These are phyloP conservation scores for Zaprionus africanus DNA, from an alignment of 1,140 invertebrate genomes.

Conservation along the genomic window DNA sequence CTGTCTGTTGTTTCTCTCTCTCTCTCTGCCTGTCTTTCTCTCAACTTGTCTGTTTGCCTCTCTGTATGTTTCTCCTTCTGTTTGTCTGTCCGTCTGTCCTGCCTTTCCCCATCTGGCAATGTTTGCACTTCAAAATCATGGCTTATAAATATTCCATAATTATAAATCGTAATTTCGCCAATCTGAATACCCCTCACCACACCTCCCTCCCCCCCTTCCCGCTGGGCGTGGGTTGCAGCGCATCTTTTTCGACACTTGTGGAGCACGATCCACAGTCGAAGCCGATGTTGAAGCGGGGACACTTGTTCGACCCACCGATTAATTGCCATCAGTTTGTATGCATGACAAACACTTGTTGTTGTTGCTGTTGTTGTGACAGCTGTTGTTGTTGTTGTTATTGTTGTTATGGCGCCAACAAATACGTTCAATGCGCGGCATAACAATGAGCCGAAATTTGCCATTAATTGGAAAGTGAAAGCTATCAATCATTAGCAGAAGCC, in stretches of 20 bases:
- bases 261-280: constrained; percentile 1
- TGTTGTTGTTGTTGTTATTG: background rate
- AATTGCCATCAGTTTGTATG: constrained; percentile 72
- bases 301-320: constrained; percentile 52
- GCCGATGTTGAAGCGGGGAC: background rate
- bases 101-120: background rate
- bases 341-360: constrained; percentile 36
- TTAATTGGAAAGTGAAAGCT: constrained; percentile 70
- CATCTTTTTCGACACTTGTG: constrained; percentile 16
- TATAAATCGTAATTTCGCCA: constrained; percentile 4
- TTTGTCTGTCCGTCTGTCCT: background rate
- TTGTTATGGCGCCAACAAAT: constrained; percentile 28
- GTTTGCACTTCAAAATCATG: background rate
- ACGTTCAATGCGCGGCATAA: constrained; percentile 36
- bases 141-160: constrained; percentile 2
- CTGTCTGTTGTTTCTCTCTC: too few species aligned
- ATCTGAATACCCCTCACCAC: background rate
- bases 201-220: background rate
- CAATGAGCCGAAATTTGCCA: constrained; percentile 45
- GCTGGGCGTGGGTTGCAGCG: background rate
- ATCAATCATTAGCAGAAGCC: constrained; percentile 53
- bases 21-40: too few species aligned
- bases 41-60: too few species aligned
- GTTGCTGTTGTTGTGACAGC: background rate
- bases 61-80: too few species aligned